Conservation (phyloP, 2,113 vertebrate genomes). For the Lycocorax pyrrhopterus region DNA sequence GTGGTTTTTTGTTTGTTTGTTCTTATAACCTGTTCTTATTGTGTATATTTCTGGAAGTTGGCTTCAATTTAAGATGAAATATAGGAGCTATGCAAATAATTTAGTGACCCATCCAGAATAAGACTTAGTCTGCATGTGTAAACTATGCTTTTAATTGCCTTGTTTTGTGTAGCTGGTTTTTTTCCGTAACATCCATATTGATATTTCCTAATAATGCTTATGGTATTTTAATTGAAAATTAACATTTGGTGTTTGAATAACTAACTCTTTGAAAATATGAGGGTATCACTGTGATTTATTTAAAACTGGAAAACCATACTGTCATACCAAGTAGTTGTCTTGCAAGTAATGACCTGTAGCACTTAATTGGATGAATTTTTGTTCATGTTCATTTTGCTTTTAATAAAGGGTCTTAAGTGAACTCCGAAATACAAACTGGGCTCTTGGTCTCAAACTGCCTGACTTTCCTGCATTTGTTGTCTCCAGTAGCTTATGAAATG, state of each 20-base stretch:
- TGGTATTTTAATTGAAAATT: neutral
- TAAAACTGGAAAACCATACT: neutral
- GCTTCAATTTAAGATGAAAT: constrained; percentile 29
- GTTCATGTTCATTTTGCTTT: neutral
- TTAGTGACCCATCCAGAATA: neutral
- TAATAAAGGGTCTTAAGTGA: neutral
- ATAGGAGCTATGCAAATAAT: constrained; percentile 24
- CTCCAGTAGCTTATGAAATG: constrained; percentile 22
- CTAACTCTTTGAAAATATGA: neutral
- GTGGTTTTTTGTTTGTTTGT: neutral
- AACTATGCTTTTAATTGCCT: neutral
- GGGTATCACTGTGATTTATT: neutral
- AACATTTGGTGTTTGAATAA: neutral
- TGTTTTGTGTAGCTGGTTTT: neutral
- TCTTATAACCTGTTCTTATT: neutral
- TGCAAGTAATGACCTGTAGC: neutral
- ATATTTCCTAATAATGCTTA: neutral
- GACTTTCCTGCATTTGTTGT: constrained; percentile 5
- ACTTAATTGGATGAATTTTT: neutral
- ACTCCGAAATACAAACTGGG: neutral
- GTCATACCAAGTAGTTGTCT: neutral
- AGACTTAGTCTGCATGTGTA: neutral
- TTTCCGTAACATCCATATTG: neutral
- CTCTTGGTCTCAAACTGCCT: neutral
- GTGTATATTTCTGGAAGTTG: constrained; percentile 25